These are phyloP conservation scores for Callaeas wilsoni DNA, from an alignment of 2,113 vertebrate species.

Conservation along the genomic window DNA sequence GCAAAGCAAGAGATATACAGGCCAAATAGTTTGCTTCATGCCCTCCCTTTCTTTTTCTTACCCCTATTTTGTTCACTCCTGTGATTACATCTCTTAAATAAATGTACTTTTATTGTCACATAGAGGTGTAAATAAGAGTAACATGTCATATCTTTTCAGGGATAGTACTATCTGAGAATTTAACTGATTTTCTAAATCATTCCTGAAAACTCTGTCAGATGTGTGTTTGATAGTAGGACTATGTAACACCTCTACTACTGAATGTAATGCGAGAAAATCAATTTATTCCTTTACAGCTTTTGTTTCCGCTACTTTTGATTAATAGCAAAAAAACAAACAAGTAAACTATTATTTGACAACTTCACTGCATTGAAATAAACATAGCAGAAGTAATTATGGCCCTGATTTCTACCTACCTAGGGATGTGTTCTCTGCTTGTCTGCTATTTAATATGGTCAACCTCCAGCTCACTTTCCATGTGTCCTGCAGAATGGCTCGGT, in stretches of 20 bases:
- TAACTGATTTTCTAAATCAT: not conserved
- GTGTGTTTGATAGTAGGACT: not conserved
- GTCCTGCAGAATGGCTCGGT: not conserved
- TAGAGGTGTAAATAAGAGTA: not conserved
- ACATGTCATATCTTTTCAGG: not conserved
- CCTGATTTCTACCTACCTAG: not conserved
- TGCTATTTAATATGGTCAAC: not conserved
- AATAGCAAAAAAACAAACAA: not conserved
- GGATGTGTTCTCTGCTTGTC: not conserved
- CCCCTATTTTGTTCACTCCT: rapidly evolving
- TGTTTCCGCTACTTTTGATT: not conserved
- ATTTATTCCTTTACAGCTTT: not conserved
- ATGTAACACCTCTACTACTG: not conserved
- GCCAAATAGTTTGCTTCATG: not conserved
- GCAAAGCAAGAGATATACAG: not conserved
- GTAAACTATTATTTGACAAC: not conserved
- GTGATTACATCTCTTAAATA: not conserved
- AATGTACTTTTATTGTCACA: not conserved
- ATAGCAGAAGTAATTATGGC: not conserved
- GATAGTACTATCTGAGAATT: not conserved
- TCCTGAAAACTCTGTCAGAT: not conserved
- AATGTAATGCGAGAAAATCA: not conserved
- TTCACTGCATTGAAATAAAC: not conserved
- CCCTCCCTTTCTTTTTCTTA: not conserved
- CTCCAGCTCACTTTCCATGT: not conserved